Base-by-base conservation (phyloP, 2,113 vertebrate genomes). In the Zosterops pallidus region DNA sequence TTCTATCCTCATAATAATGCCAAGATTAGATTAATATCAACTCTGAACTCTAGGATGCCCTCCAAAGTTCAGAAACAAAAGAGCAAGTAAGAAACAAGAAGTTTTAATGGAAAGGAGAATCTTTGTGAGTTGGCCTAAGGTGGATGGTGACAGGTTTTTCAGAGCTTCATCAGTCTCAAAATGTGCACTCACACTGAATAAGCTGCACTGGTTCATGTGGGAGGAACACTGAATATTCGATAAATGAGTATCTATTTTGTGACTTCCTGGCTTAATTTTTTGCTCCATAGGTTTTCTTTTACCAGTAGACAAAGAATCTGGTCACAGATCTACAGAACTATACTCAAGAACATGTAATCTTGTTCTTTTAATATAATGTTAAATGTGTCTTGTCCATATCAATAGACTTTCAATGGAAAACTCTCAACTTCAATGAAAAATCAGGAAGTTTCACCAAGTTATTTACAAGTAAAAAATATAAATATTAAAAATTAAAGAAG, bases 21-120 rank as follows among this genome's bases (percentile, higher is more conserved):
- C 75, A 95, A 81, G 53, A 86, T 89, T 89, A 96, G 72, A 96
- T 97, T 96, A 95, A 95, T 94, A 93, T 80, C 79, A 92, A 60
- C 86, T 95, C 93, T 93, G 82, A 96, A 95, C 83, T 92, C 79
- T 68, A 89, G 91, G 82, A 89, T 91, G 69, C 42, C 85, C 88
- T 86, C 78, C 83, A 88, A 96, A 96, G 55, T 83, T 92, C 85
- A 96, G 75, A 71, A 86, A 82, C 13, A 83, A 68, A 83, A 55
- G 39, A 94, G 29, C 28, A 94, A 92, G 70, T 41, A 94, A 68
- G 59, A 93, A 97, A 80, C 8, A 68, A 68, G 52, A 64, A 89
- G 71, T 81, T 75, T 46, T 95, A 86, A 85, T 64, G 44, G 74
- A 68, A 91, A 86, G 12, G 9, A 68, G 55, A 56, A 39, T 63